Evolutionary conservation across 1,140 invertebrate genomes (phyloP), one percentile per base, ranked within the genome.

Genomic region (Centruroides sculpturatus): DNA sequence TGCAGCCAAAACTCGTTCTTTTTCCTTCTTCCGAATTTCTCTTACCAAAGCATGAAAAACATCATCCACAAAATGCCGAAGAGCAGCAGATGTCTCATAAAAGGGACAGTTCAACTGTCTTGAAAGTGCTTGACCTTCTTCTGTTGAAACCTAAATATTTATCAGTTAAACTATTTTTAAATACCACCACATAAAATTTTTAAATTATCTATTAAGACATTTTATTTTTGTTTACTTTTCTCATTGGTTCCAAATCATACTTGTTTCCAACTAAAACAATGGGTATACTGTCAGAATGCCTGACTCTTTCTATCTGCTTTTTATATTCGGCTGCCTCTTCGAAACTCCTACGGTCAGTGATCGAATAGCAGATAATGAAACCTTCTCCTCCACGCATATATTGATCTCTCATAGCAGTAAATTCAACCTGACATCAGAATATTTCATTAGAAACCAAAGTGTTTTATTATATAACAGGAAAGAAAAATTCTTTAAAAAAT

Each of bases 311-410:
- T 70, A 99, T 99, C 73, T 98, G 86, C 78, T 96, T 93, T 79
- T 92, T 92, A 92, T 99, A 97, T 63, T 89, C 88, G 74, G 92
- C 92, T 71, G 99, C 98, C 77, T 99, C 96, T 79, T 98, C 90
- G 73, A 92, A 92, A 51, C 88, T 92, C 71, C 92, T 87, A 69
- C 89, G 85, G 74, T 88, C 90, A 50, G 89, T 93, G 64, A 93
- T 80, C 68, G 87, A 90, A 79, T 98, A 99, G 64, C 98, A 94
- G 63, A 99, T 89, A 68, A 99, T 91, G 79, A 99, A 98, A 59
- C 95, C 96, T 77, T 98, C 93, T 10, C 96, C 96, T 76, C 98
- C 98, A 78, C 98, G 98, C 87, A 99, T 99, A 76, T 99, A 99
- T 69, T 99, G 81, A 81, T 99, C 97, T 71, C 97, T 83, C 97